Conservation (phyloP, 1,140 invertebrate species). For the Littorina saxatilis region DNA sequence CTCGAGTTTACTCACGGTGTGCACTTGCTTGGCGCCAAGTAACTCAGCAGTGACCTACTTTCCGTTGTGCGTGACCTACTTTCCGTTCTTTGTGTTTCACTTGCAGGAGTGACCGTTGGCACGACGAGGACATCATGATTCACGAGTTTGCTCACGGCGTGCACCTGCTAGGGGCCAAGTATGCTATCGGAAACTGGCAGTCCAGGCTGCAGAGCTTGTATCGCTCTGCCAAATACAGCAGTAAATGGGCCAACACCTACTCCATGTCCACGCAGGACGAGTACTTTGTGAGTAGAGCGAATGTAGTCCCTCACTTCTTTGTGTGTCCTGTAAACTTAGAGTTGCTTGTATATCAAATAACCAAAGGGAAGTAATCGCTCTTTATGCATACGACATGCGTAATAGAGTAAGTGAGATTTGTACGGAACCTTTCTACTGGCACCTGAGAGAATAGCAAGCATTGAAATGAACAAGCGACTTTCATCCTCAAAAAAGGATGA, state of each 20-base stretch:
- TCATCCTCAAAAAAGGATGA: too few species aligned
- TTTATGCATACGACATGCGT: too few species aligned
- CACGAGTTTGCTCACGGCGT: constrained; percentile 59
- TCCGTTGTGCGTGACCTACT: not conserved
- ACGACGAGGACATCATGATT: constrained; percentile 51
- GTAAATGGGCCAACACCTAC: constrained; percentile 62
- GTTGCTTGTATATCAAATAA: too few species aligned
- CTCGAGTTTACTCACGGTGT: constrained; percentile 57
- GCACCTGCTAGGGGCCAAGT: constrained; percentile 49
- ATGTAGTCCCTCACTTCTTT: not conserved
- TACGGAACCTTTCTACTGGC: too few species aligned
- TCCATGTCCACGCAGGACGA: constrained; percentile 51
- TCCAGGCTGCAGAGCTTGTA: constrained; percentile 48
- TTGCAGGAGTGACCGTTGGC: constrained; percentile 35
- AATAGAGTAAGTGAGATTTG: too few species aligned
- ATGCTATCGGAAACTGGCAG: constrained; percentile 48
- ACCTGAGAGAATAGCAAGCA: too few species aligned
- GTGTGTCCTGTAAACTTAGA: too few species aligned
- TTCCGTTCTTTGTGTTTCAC: not conserved
- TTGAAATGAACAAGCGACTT: too few species aligned
- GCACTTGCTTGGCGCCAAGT: constrained; percentile 48
- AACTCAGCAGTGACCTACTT: not conserved
- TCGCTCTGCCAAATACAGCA: constrained; percentile 45
- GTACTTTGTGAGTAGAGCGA: constrained; percentile 65
- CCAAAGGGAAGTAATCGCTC: too few species aligned